Percentiles rank a stretch among this genome's conserved stretches.
These are phyloP conservation scores for Neoascia interrupta DNA, from an alignment of 2,888 invertebrate genomes.

Conservation along the genomic window DNA sequence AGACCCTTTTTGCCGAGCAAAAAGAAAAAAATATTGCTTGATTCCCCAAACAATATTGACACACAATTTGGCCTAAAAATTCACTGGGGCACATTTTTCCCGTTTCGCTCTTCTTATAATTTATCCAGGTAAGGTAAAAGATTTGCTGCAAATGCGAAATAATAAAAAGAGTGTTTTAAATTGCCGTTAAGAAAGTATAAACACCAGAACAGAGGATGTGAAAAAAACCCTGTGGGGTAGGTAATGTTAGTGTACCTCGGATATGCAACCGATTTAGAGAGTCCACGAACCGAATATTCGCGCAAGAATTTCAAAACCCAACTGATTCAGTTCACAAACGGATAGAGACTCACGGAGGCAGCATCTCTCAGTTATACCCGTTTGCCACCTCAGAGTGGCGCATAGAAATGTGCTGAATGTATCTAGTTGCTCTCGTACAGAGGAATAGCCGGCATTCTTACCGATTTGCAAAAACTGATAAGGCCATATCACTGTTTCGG, in stretches of 20 bases:
- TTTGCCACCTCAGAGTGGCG: conserved; percentile 43
- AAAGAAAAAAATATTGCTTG: background rate
- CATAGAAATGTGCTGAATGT: conserved; percentile 51
- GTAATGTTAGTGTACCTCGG: conserved; percentile 57
- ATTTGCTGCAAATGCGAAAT: conserved; percentile 32
- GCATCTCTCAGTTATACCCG: conserved; percentile 1
- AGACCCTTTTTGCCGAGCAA: conserved; percentile 2
- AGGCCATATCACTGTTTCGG: conserved; percentile 39
- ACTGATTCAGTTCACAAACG: conserved; percentile 39
- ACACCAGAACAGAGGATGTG: background rate
- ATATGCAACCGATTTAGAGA: conserved; percentile 25
- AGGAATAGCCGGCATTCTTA: conserved; percentile 53
- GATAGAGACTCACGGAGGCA: conserved; percentile 36
- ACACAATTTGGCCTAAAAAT: conserved; percentile 40
- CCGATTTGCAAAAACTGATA: conserved; percentile 44
- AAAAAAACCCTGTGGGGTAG: conserved; percentile 60
- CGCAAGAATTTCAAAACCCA: conserved; percentile 43
- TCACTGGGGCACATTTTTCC: conserved; percentile 16
- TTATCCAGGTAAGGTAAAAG: conserved; percentile 29
- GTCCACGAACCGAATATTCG: conserved; percentile 59
- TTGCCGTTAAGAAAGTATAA: background rate
- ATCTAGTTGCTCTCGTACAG: conserved; percentile 1
- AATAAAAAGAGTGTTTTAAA: too few relatives aligned
- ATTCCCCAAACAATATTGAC: conserved; percentile 57
- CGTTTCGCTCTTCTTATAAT: background rate